These are phyloP conservation scores for Plemyria rubiginata DNA, from an alignment of 2,888 invertebrate genomes.

Conservation along the genomic window DNA sequence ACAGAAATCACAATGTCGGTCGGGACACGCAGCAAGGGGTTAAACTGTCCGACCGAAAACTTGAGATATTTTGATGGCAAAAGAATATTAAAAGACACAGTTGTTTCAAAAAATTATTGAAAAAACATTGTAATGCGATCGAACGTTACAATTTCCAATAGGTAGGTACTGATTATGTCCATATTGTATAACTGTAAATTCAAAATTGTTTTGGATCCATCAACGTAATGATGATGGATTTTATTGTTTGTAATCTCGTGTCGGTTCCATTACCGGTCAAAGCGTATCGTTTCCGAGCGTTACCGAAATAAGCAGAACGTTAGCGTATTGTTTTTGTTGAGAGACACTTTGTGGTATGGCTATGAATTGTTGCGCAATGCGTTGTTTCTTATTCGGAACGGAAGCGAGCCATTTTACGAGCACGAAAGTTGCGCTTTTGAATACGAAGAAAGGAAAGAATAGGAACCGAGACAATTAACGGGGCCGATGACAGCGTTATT, in stretches of 20 bases:
- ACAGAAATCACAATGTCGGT: slow-evolving; percentile 74
- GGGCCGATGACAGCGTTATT: slow-evolving; percentile 78
- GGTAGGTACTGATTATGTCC: slow-evolving; percentile 48
- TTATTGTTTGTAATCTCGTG: slow-evolving; percentile 74
- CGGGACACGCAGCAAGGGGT: slow-evolving; percentile 62
- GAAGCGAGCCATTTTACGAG: slow-evolving; percentile 66
- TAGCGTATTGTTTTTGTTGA: slow-evolving; percentile 69
- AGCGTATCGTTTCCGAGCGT: slow-evolving; percentile 70
- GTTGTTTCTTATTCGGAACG: slow-evolving; percentile 57
- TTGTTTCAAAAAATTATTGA: slow-evolving; percentile 19
- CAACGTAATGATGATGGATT: slow-evolving; percentile 70
- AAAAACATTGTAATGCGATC: slow-evolving; percentile 23
- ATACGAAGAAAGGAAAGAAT: slow-evolving; percentile 61
- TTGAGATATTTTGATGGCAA: slow-evolving; percentile 39
- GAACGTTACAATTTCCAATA: slow-evolving; percentile 51
- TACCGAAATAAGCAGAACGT: slow-evolving; percentile 65
- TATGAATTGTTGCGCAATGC: slow-evolving; percentile 64
- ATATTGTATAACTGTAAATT: slow-evolving; percentile 70
- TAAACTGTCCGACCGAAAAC: slow-evolving; percentile 52
- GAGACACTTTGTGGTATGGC: slow-evolving; percentile 63
- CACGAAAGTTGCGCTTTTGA: slow-evolving; percentile 60
- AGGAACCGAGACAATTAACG: slow-evolving; percentile 75
- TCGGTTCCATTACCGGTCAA: slow-evolving; percentile 65
- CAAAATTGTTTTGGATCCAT: slow-evolving; percentile 75
- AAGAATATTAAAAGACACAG: slow-evolving; percentile 8